phyloP scores from a whole-genome alignment of 37 sponge, comb jelly and placozoan genomes.

The Crambe crambe region DNA sequence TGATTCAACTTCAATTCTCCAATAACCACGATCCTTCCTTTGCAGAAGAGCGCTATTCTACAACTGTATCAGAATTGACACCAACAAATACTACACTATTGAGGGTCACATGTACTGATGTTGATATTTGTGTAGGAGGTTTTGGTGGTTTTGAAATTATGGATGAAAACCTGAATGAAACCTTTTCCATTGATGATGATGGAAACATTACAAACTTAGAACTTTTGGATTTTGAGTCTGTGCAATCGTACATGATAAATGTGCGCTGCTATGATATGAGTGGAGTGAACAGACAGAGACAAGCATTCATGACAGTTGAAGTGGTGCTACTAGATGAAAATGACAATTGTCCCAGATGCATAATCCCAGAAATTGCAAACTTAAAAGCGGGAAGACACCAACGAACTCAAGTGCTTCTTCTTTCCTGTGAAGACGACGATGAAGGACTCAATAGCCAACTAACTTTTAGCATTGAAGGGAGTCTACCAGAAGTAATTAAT shows the following conservation, averaged over 20 bases:
- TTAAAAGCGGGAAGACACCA: neutral
- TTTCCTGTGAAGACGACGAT: constrained; percentile 24
- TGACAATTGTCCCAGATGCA: constrained; percentile 56
- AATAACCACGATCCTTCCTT: constrained; percentile 68
- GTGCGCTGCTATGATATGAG: constrained; percentile 1
- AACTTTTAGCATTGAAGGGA: neutral
- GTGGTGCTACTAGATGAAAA: constrained; percentile 43
- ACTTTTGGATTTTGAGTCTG: constrained; percentile 8
- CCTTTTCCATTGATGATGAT: constrained; percentile 8
- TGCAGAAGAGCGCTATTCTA: constrained; percentile 3
- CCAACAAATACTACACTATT: constrained; percentile 12
- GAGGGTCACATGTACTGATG: constrained; percentile 19
- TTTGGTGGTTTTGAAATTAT: constrained; percentile 3
- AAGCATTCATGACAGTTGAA: neutral
- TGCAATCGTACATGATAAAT: neutral
- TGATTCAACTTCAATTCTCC: neutral
- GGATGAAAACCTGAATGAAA: neutral
- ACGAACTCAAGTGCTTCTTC: neutral
- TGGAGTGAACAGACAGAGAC: neutral
- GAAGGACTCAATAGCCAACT: constrained; percentile 8
- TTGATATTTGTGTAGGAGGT: constrained; percentile 23
- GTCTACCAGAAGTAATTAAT: neutral
- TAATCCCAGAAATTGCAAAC: neutral
- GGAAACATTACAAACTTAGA: neutral
- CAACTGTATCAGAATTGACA: constrained; percentile 39